phyloP scores from a whole-genome alignment of 1,140 invertebrate genomes.

The Aphelenchoides fujianensis region DNA sequence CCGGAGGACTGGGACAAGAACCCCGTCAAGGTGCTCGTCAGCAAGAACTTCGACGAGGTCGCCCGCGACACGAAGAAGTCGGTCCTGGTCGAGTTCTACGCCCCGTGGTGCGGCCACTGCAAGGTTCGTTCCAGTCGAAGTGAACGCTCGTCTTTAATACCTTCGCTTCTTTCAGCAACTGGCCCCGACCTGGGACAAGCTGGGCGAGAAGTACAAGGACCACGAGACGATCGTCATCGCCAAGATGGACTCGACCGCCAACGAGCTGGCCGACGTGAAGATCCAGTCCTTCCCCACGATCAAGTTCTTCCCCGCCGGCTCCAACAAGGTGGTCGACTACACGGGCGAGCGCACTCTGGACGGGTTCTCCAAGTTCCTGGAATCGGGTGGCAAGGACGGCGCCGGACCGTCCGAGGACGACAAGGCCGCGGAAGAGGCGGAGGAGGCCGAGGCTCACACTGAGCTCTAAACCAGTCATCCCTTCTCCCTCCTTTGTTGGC shows the following conservation, averaged over 20 bases:
- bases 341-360: conserved; percentile 90
- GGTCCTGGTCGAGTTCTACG: conserved; percentile 92
- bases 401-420: conserved; percentile 63
- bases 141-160: background rate
- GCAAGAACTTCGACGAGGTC: conserved; percentile 91
- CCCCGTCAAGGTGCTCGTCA: conserved; percentile 88
- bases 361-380: conserved; percentile 85
- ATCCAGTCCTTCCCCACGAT: conserved; percentile 93
- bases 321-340: conserved; percentile 77
- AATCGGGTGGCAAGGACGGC: conserved; percentile 72
- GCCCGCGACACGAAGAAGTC: conserved; percentile 82
- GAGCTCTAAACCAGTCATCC: conserved; percentile 55
- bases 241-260: conserved; percentile 96
- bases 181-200: conserved; percentile 90
- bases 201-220: conserved; percentile 78
- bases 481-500: conserved; percentile 28
- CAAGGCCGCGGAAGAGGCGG: conserved; percentile 58
- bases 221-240: conserved; percentile 82
- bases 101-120: conserved; percentile 54
- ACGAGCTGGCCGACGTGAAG: conserved; percentile 86
- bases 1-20: conserved; percentile 95
- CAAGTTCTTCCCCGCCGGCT: conserved; percentile 73
- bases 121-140: too few relatives aligned
- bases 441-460: conserved; percentile 50
- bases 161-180: conserved; percentile 89